phyloP scores from a whole-genome alignment of 2,797 vertebrate species.

The Lateolabrax maculatus region DNA sequence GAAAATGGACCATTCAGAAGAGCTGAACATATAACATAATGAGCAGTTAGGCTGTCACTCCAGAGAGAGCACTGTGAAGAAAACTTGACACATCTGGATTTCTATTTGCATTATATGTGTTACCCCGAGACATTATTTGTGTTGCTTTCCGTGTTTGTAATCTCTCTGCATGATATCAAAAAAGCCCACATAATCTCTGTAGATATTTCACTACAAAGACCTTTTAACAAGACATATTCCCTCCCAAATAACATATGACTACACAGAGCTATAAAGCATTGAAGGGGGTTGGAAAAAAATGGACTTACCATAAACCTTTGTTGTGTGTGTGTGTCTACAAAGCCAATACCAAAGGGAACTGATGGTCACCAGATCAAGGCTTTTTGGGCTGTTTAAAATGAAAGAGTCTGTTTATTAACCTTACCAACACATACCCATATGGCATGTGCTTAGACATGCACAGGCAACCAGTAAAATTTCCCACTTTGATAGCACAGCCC shows the following conservation, averaged over 20 bases:
- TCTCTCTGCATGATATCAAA: conserved; percentile 54
- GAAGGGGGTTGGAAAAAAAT: conserved; percentile 56
- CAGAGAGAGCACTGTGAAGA: conserved; percentile 37
- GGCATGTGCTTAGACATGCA: conserved; percentile 20
- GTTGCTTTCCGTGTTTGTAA: conserved; percentile 46
- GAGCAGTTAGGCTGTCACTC: conserved; percentile 67
- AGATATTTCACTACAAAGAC: conserved; percentile 70
- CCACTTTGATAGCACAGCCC: conserved; percentile 55
- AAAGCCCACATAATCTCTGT: conserved; percentile 67
- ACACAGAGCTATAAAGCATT: conserved; percentile 85
- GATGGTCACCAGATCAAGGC: conserved; percentile 28
- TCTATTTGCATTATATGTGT: conserved; percentile 53
- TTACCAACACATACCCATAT: conserved; percentile 25
- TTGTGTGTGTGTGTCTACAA: conserved; percentile 28
- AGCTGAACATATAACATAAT: conserved; percentile 71
- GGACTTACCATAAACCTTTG: conserved; percentile 86
- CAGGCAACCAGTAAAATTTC: conserved; percentile 51
- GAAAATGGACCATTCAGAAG: conserved; percentile 72
- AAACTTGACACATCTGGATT: conserved; percentile 58
- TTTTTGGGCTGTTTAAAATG: conserved; percentile 31
- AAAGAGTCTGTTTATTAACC: conserved; percentile 44
- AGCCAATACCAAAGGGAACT: conserved; percentile 15
- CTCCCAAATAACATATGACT: conserved; percentile 88
- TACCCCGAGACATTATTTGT: conserved; percentile 49
- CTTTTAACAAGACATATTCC: conserved; percentile 76